A percentile compares a stretch with the other conserved stretches of the same genome.
phyloP scores from a whole-genome alignment of 2,888 invertebrate species.

The Craniophora ligustri region DNA sequence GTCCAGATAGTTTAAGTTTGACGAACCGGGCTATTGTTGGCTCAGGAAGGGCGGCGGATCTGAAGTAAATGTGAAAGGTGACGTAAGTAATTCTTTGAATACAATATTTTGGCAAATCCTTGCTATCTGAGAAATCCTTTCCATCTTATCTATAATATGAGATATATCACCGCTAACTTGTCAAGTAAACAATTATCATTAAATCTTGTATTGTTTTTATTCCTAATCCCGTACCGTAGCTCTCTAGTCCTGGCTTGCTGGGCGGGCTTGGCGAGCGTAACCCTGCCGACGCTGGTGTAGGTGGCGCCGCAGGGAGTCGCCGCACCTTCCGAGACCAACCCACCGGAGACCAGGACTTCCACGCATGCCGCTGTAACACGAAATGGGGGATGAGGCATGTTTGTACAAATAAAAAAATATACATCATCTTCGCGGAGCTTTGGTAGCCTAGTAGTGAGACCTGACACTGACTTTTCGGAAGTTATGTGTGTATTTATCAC shows the following conservation, averaged over 20 bases:
- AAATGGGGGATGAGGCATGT: constrained; percentile 2
- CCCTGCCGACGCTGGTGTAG: constrained; percentile 84
- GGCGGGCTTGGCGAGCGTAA: constrained; percentile 78
- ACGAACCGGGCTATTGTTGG: constrained; percentile 89
- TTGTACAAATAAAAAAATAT: too few relatives aligned
- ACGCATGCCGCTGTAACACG: constrained; percentile 75
- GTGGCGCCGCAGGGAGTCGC: constrained; percentile 86
- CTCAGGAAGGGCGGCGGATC: constrained; percentile 91
- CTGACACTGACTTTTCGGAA: too few relatives aligned
- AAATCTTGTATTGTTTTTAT: not conserved
- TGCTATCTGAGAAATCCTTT: too few relatives aligned
- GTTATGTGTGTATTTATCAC: too few relatives aligned
- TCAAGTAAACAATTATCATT: too few relatives aligned
- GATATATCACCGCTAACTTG: too few relatives aligned
- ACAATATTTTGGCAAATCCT: too few relatives aligned
- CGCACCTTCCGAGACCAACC: constrained; percentile 81
- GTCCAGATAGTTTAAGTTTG: constrained; percentile 94
- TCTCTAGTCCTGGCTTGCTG: constrained; percentile 82
- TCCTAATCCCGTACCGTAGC: constrained; percentile 66
- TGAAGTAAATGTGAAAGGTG: too few relatives aligned
- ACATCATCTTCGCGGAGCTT: too few relatives aligned
- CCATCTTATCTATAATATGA: too few relatives aligned
- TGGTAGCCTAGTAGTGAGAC: too few relatives aligned
- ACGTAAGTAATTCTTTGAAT: too few relatives aligned
- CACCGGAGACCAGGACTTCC: constrained; percentile 85